A percentile compares a stretch with the other conserved stretches of the same genome.
Evolutionary conservation across 1,140 invertebrate genomes (phyloP).

Genomic region (Vanessa tameamea): DNA sequence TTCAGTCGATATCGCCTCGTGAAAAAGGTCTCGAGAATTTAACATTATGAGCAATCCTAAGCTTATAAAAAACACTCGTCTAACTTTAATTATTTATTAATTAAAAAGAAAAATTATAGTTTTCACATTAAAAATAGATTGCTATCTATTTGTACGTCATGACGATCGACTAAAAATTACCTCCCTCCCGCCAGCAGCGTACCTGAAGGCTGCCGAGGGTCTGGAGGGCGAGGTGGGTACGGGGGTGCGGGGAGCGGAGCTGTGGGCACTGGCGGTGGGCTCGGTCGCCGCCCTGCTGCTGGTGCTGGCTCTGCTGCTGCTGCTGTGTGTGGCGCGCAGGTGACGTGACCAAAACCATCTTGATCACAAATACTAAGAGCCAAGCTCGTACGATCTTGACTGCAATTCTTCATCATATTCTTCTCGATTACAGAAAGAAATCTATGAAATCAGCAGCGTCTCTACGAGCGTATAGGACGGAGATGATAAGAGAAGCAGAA

Average conservation of each 20-base stretch:
- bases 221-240: slow-evolving; percentile 81
- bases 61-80: no score
- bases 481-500: slow-evolving; percentile 65
- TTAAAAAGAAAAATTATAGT: no score
- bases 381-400: no score
- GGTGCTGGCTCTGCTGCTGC: slow-evolving; percentile 82
- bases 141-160: no score
- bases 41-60: no score
- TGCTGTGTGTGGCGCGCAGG: slow-evolving; percentile 84
- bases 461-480: slow-evolving; percentile 63
- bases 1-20: no score
- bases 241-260: slow-evolving; percentile 79
- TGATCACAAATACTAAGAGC: no score
- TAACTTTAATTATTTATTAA: no score
- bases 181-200: slow-evolving; percentile 81
- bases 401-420: no score
- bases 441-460: slow-evolving; percentile 69
- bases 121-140: no score
- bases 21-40: no score
- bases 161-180: not conserved
- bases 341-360: slow-evolving; percentile 37
- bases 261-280: slow-evolving; percentile 74
- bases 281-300: slow-evolving; percentile 81
- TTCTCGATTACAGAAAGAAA: slow-evolving; percentile 54
- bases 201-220: slow-evolving; percentile 84